Evolutionary conservation across 1,140 invertebrate genomes (phyloP), one percentile per base, ranked within the genome.

Genomic region (Trinorchestia longiramus): DNA sequence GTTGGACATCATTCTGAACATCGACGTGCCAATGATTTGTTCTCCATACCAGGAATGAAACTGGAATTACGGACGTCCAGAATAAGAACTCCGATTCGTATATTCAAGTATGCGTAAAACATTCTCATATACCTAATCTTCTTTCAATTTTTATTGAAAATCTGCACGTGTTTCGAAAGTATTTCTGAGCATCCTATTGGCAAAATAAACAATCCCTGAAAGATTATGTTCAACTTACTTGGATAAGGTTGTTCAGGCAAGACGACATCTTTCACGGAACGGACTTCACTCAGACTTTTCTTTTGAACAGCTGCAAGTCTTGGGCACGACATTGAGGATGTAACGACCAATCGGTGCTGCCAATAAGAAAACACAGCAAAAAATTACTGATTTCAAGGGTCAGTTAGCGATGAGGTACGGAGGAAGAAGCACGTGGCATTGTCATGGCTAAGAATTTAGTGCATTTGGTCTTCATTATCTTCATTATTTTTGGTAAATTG

Each of bases 251-350:
- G 8, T 77, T 36, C 62, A 77, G 62, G 1, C 15, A 36, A 36
- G 1, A 77, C 3, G 62, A 77, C 28, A 3, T 77, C 11, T 77
- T 77, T 77, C 62, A 77, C 62, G 28, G 62, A 53, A 53, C 47
- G 6, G 47, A 53, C 47, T 3, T 3, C 15, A 77, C 62, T 77
- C 62, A 28, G 62, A 77, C 62, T 3, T 11, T 77, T 77, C 11
- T 77, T 19, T 11, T 77, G 3, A 77, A 77, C 36, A 77, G 62
- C 62, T 15, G 36, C 62, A 36, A 77, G 62, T 36, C 36, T 36
- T 77, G 62, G 28, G 88, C 88, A 44, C 28, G 88, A 42, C 88
- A 91, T 91, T 91, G 88, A 91, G 43, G 88, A 91, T 91, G 88
- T 91, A 42, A 91, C 41, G 88, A 36, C 88, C 88, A 91, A 91